Conservation (phyloP, 2,797 vertebrate species). For the Ambastaia sidthimunki region DNA sequence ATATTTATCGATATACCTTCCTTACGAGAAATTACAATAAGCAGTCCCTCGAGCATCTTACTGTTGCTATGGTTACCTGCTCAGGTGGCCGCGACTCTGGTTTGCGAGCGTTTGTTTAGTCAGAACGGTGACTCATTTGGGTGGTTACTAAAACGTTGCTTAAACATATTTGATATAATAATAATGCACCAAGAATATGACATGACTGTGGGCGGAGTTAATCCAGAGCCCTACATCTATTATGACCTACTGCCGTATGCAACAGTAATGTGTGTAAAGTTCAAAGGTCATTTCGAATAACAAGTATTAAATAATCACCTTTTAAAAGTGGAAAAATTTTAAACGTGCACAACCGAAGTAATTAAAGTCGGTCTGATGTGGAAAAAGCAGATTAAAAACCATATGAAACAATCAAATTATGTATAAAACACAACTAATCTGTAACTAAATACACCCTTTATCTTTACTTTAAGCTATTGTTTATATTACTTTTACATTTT, state of each 20-base stretch:
- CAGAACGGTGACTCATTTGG: neutral
- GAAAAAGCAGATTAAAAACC: neutral
- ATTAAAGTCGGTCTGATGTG: neutral
- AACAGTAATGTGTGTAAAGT: neutral
- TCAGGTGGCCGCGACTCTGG: neutral
- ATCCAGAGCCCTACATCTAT: no score
- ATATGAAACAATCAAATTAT: no score
- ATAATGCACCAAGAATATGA: no score
- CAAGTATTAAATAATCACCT: neutral
- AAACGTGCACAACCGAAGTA: neutral
- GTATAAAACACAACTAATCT: no score
- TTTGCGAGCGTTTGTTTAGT: neutral
- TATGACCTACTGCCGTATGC: neutral
- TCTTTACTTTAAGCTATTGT: no score
- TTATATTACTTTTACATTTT: no score
- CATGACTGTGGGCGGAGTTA: neutral
- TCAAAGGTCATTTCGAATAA: slow-evolving; percentile 31
- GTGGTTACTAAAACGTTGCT: neutral
- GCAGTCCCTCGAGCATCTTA: neutral
- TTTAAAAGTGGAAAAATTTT: neutral
- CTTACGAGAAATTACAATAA: neutral
- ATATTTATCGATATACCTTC: neutral
- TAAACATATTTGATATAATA: neutral
- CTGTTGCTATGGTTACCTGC: neutral
- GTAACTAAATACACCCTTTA: no score